Evolutionary conservation across 1,140 invertebrate genomes (phyloP), one percentile per base, ranked within the genome.

Genomic region (Bombus confusus): DNA sequence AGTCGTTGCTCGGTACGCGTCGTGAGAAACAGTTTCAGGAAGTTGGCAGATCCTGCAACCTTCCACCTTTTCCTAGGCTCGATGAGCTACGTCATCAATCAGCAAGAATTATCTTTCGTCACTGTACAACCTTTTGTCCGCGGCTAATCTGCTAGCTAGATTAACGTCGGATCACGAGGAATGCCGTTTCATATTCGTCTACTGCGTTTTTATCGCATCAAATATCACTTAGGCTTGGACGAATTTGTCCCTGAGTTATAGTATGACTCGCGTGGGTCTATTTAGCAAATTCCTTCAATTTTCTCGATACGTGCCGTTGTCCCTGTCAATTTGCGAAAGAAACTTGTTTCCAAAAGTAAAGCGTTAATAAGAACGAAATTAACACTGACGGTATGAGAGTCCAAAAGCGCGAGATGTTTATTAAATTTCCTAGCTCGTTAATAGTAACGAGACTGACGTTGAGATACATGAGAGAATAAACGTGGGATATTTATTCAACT

Each of bases 91-190:
- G 74, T 76, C 64, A 83, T 83, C 74, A 69, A 83, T 83, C 74
- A 83, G 22, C 37, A 22, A 18, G 82, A 64, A 83, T 83, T 78
- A 83, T 83, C 74, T 83, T 83, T 83, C 74, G 74, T 83, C 82
- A 69, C 74, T 59, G 74, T 78, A n/a, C 28, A 73, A 22, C 71
- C 71, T 31, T 73, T 73, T 73, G 71, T 73, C 64, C 4, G 82
- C 68, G n/a, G 74, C 78, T 83, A 83, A 83, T 83, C 74, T 59
- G 57, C 22, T 47, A n/a, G 37, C n/a, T 69, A 71, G 47, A 78
- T 59, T 78, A 83, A 43, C 47, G 62, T 66, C 47, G 57, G 43
- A 41, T 77, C 57, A 37, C 73, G 37, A 52, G 66, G n/a, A 59
- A 72, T 28, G 12, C 9, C 68, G 47, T 80, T 80, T 72, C 68